Conservation (phyloP, 2,797 vertebrate genomes). For the Galagoides demidoff region DNA sequence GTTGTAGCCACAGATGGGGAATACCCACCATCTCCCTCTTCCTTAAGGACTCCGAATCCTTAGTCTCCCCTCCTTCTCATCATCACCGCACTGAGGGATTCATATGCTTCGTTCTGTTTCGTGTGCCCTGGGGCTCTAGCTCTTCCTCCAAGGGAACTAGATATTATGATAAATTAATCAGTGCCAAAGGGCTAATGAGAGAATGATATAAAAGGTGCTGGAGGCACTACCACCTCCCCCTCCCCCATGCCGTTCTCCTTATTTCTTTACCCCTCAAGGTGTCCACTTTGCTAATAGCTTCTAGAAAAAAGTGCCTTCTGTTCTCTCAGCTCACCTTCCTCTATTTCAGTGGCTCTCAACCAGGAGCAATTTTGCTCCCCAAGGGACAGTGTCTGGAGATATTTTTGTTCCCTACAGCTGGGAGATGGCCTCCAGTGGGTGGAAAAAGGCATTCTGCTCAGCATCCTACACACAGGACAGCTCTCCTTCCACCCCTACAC, state of each 20-base stretch:
- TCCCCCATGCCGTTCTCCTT: background rate
- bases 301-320: background rate
- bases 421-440: background rate
- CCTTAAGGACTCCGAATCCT: background rate
- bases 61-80: background rate
- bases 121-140: background rate
- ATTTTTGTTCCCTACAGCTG: background rate
- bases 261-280: background rate
- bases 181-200: background rate
- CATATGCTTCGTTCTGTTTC: background rate
- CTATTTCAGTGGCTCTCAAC: background rate
- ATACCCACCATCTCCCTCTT: background rate
- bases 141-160: slow-evolving; percentile 20
- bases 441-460: background rate
- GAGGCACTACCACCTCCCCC: background rate
- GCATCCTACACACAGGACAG: background rate
- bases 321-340: background rate
- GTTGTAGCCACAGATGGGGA: background rate
- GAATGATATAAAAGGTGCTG: background rate
- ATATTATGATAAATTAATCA: slow-evolving; percentile 35
- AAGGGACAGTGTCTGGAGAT: background rate
- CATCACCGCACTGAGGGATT: background rate
- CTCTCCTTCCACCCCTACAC: background rate
- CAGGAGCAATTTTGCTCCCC: background rate
- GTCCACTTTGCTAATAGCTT: background rate